Evolutionary conservation across 2,113 vertebrate genomes (phyloP).

Genomic region (Oenanthe oenanthe): DNA sequence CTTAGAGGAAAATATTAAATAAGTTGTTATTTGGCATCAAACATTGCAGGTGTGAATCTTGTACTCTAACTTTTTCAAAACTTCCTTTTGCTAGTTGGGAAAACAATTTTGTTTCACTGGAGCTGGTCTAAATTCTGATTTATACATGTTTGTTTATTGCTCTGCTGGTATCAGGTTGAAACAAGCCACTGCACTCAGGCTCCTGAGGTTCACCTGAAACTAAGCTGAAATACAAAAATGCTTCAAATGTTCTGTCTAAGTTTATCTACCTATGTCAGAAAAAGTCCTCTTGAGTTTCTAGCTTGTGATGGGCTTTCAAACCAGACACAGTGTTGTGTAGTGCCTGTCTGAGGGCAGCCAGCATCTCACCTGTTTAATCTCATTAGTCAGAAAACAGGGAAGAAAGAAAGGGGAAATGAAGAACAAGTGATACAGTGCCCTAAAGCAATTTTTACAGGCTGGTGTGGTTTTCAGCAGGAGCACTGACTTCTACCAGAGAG

Average conservation of each 20-base stretch:
- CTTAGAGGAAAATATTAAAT: background rate
- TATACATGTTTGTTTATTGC: background rate
- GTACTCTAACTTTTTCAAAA: background rate
- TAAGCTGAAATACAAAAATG: background rate
- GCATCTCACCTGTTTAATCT: background rate
- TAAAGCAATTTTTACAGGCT: background rate
- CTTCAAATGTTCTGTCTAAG: background rate
- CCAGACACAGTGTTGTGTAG: background rate
- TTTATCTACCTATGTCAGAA: background rate
- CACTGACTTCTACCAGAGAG: background rate
- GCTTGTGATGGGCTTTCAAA: background rate
- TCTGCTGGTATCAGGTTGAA: background rate
- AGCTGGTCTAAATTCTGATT: background rate
- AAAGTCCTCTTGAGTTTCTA: background rate
- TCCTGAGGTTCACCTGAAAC: background rate
- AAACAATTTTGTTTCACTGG: background rate
- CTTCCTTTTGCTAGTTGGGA: background rate
- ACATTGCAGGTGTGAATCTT: background rate
- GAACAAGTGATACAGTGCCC: background rate
- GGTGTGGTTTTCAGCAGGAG: constrained; percentile 40
- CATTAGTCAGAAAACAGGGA: background rate
- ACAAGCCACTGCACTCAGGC: background rate
- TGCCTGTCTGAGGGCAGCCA: background rate
- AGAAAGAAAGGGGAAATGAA: background rate
- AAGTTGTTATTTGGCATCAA: background rate